Percentiles rank a stretch among this genome's conserved stretches.
Evolutionary conservation across 1,140 invertebrate species (phyloP).

Genomic region (Drosophila santomea): DNA sequence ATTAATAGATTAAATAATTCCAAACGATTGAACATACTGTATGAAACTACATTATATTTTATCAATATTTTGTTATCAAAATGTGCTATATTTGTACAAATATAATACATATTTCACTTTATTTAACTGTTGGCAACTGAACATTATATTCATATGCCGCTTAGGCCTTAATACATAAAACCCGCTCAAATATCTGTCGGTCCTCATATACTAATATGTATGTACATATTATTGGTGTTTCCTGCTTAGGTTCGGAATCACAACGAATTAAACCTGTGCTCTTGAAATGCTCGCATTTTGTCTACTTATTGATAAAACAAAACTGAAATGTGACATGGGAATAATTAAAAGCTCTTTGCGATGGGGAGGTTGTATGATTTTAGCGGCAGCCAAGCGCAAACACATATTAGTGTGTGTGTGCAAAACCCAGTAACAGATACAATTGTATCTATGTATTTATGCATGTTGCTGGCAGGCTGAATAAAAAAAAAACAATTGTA

Average conservation of each 20-base stretch:
- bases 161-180: conserved; percentile 32
- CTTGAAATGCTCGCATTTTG: conserved; percentile 46
- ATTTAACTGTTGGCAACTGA: not conserved
- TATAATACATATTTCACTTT: not conserved
- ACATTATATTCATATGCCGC: not conserved
- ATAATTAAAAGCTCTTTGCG: conserved; percentile 54
- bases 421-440: conserved; percentile 48
- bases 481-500: conserved; percentile 60
- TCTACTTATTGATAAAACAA: conserved; percentile 59
- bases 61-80: too few relatives aligned
- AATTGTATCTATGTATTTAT: conserved; percentile 66
- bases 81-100: too few relatives aligned
- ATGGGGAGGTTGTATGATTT: not conserved
- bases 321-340: conserved; percentile 51
- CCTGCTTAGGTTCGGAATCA: conserved; percentile 4
- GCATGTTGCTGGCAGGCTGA: conserved; percentile 45
- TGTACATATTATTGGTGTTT: not conserved
- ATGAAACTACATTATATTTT: too few relatives aligned
- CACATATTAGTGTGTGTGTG: conserved; percentile 59
- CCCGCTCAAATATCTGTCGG: conserved; percentile 40
- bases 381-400: conserved; percentile 68
- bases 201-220: not conserved
- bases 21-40: too few relatives aligned
- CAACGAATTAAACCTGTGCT: conserved; percentile 41
- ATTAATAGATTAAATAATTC: too few relatives aligned